Evolutionary conservation across 2,797 vertebrate species (phyloP).

Genomic region (Enteromius treurensis): DNA sequence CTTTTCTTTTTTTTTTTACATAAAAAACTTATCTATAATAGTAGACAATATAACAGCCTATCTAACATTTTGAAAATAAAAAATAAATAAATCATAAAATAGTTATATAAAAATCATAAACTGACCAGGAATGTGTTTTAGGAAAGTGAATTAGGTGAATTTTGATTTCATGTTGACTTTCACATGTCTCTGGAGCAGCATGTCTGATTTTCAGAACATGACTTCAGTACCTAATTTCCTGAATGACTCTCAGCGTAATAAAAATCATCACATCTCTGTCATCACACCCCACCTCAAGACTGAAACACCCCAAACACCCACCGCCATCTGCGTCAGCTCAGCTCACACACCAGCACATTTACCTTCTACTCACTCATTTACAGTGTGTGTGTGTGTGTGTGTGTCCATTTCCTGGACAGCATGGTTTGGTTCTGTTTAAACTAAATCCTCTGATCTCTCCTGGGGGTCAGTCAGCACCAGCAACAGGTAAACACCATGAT

Average conservation of each 20-base stretch:
- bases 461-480: conserved; percentile 66
- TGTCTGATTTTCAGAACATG: not conserved
- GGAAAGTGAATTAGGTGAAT: not conserved
- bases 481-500: conserved; percentile 14
- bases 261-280: conserved; percentile 4
- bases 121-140: not conserved
- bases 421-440: conserved; percentile 60
- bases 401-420: conserved; percentile 51
- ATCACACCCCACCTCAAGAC: conserved; percentile 16
- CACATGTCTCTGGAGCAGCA: not conserved
- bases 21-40: no score
- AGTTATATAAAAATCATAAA: no score
- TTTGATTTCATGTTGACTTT: not conserved
- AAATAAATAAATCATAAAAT: no score
- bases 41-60: no score
- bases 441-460: conserved; percentile 70
- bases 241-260: conserved; percentile 6
- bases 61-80: no score
- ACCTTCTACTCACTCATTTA: conserved; percentile 4
- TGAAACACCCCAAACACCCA: conserved; percentile 33
- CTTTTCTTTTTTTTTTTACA: no score
- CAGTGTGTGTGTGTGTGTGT: conserved; percentile 44
- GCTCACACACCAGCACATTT: conserved; percentile 10
- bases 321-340: conserved; percentile 30
- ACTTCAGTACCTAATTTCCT: conserved; percentile 2